These are phyloP conservation scores for Mesorhabditis spiculigera DNA, from an alignment of 2,888 invertebrate genomes.

Conservation along the genomic window DNA sequence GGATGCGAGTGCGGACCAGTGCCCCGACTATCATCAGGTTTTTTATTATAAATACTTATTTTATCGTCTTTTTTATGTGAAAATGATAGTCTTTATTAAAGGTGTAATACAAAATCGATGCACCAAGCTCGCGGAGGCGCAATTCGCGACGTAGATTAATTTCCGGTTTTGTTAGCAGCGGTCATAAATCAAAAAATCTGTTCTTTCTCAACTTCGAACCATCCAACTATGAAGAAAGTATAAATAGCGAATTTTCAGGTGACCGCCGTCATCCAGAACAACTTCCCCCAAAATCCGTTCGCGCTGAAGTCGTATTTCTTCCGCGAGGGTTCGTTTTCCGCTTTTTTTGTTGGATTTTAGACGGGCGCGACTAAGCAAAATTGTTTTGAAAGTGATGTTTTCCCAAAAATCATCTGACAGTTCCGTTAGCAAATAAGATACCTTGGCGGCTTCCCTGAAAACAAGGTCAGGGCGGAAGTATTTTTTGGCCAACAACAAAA, in stretches of 20 bases:
- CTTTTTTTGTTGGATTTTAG: background rate
- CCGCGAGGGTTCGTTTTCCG: constrained; percentile 40
- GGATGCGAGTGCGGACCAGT: constrained; percentile 48
- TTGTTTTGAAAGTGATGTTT: background rate
- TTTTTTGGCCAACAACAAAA: no score
- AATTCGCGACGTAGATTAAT: no score
- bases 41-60: background rate
- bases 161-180: no score
- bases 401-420: background rate
- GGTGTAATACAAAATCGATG: background rate
- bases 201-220: no score
- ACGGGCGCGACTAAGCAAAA: background rate
- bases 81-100: background rate
- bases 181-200: no score
- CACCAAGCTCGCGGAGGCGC: background rate
- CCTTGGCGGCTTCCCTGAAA: background rate
- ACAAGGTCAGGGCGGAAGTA: background rate
- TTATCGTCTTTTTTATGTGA: background rate
- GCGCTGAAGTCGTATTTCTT: constrained; percentile 54
- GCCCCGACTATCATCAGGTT: constrained; percentile 53
- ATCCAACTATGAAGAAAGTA: no score
- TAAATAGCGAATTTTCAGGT: constrained; percentile 26
- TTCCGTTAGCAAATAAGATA: background rate
- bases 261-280: constrained; percentile 57
- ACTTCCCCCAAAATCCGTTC: constrained; percentile 52